These are phyloP conservation scores for Girardinus metallicus DNA, from an alignment of 2,797 vertebrate species.

Conservation along the genomic window DNA sequence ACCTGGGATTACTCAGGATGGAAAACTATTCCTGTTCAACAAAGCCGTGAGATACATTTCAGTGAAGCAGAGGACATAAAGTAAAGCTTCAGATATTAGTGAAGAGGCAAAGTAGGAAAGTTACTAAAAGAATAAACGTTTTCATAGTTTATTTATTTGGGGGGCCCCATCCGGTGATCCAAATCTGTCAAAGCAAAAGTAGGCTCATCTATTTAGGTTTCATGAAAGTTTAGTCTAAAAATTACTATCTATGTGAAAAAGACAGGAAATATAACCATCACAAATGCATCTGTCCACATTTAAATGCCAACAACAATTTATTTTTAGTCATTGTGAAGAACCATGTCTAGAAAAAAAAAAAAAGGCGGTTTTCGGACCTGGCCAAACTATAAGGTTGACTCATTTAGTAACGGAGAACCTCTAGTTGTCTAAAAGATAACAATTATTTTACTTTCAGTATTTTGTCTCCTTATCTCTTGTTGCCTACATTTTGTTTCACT, in stretches of 20 bases:
- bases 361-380: neutral
- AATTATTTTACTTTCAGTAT: neutral
- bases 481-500: neutral
- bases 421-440: neutral
- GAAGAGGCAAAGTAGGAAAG: neutral
- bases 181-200: neutral
- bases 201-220: neutral
- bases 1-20: conserved; percentile 11
- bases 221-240: neutral
- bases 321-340: neutral
- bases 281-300: neutral
- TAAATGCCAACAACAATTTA: neutral
- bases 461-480: neutral
- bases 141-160: neutral
- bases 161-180: neutral
- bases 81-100: neutral
- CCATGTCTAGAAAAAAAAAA: neutral
- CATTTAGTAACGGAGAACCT: neutral
- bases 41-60: neutral
- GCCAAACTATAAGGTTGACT: neutral
- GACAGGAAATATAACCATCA: neutral
- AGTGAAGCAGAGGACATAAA: neutral
- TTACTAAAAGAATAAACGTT: neutral
- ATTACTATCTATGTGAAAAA: neutral
- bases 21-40: conserved; percentile 4